Evolutionary conservation across 2,888 invertebrate genomes (phyloP).

Genomic region (Hypolimnas misippus): DNA sequence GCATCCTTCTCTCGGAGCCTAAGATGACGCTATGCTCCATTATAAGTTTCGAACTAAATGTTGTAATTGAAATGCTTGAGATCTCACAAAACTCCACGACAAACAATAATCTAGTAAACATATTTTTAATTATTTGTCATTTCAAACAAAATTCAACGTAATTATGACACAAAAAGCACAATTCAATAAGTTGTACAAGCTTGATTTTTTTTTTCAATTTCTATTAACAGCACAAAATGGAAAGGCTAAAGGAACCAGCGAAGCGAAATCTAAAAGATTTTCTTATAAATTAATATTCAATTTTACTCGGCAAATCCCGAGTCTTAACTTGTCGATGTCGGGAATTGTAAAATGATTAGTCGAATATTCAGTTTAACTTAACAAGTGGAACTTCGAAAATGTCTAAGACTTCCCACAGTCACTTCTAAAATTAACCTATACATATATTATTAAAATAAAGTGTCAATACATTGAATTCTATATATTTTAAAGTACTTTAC

Average conservation of each 20-base stretch:
- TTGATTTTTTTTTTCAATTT: constrained; percentile 36
- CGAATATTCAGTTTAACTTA: constrained; percentile 33
- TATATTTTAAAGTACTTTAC: no score
- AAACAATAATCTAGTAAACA: no score
- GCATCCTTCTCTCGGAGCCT: no score
- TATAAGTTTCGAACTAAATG: no score
- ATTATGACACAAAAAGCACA: no score
- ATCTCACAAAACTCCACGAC: no score
- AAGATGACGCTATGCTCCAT: no score
- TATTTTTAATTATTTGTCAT: no score
- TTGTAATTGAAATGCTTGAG: no score
- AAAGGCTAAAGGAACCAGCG: constrained; percentile 42
- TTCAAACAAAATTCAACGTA: no score
- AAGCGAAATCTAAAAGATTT: constrained; percentile 52
- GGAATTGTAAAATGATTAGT: constrained; percentile 49
- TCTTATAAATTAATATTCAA: constrained; percentile 57
- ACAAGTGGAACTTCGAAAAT: constrained; percentile 28
- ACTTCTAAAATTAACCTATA: constrained; percentile 13
- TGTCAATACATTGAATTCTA: no score
- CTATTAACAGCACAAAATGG: constrained; percentile 44
- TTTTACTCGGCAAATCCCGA: constrained; percentile 46
- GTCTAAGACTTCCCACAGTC: constrained; percentile 10
- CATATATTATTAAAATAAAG: neutral
- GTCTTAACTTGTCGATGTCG: constrained; percentile 52
- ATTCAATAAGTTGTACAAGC: constrained; percentile 18